These are phyloP conservation scores for Baronia brevicornis DNA, from an alignment of 2,888 invertebrate genomes.

Conservation along the genomic window DNA sequence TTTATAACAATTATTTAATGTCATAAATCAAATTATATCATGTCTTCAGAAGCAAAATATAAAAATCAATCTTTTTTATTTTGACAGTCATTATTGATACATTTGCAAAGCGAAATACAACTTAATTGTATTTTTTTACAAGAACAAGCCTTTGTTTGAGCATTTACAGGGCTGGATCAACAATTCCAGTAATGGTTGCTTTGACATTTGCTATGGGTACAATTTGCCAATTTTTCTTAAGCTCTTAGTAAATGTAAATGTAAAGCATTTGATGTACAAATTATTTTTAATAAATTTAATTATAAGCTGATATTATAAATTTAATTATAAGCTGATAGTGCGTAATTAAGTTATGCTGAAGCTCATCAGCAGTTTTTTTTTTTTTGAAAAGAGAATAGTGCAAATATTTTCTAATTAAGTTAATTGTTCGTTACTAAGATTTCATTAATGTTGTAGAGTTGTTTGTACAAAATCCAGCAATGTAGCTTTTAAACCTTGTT, in stretches of 20 bases:
- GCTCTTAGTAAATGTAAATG: too few relatives aligned
- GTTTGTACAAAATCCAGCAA: slow-evolving; percentile 18
- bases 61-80: slow-evolving; percentile 13
- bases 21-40: too few relatives aligned
- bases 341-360: too few relatives aligned
- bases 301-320: too few relatives aligned
- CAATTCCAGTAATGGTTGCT: slow-evolving; percentile 15
- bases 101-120: slow-evolving; percentile 18
- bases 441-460: slow-evolving; percentile 19
- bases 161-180: slow-evolving; percentile 17
- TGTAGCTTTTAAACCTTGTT: slow-evolving; percentile 19
- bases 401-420: slow-evolving; percentile 18
- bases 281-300: too few relatives aligned
- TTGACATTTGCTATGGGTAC: slow-evolving; percentile 15
- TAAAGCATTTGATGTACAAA: too few relatives aligned
- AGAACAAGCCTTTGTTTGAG: slow-evolving; percentile 15
- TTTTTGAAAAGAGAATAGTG: too few relatives aligned
- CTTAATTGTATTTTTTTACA: slow-evolving; percentile 21
- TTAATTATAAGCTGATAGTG: too few relatives aligned
- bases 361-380: too few relatives aligned
- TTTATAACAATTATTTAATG: too few relatives aligned
- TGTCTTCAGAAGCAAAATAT: too few relatives aligned
- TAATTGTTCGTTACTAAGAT: slow-evolving; percentile 7
- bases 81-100: slow-evolving; percentile 15
- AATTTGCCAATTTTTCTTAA: too few relatives aligned